Evolutionary conservation across 2,797 vertebrate species (phyloP).

Genomic region (Mus spretus): DNA sequence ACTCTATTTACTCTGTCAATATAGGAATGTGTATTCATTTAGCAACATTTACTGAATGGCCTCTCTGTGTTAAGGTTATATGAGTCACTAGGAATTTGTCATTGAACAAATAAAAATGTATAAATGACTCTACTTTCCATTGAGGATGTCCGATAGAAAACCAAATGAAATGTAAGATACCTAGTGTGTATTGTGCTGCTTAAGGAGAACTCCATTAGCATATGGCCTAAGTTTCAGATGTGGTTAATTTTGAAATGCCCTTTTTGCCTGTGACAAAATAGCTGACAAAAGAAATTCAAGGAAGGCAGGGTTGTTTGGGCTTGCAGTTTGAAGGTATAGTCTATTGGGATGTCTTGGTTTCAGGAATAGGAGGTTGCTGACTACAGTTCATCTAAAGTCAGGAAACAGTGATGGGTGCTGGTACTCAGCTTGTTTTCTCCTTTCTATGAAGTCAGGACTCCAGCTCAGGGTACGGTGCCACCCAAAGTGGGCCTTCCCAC

Average conservation of each 20-base stretch:
- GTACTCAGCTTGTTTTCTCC: not conserved
- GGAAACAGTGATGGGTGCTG: not conserved
- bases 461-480: not conserved
- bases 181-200: not conserved
- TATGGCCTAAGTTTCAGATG: not conserved
- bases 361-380: not conserved
- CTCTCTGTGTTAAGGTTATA: not conserved
- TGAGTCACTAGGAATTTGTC: not conserved
- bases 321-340: not conserved
- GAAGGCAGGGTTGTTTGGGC: not conserved
- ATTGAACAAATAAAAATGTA: slow-evolving; percentile 5
- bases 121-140: slow-evolving; percentile 1
- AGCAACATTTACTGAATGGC: not conserved
- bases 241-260: not conserved
- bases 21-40: slow-evolving; percentile 34
- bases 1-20: not conserved
- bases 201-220: not conserved
- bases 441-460: not conserved
- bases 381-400: not conserved
- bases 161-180: slow-evolving; percentile 1
- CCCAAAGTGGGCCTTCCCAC: not conserved
- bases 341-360: not conserved
- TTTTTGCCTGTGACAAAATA: not conserved
- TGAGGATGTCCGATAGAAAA: not conserved
- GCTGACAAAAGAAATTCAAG: not conserved